phyloP scores from a whole-genome alignment of 2,113 vertebrate genomes.

The Apeltes quadracus region DNA sequence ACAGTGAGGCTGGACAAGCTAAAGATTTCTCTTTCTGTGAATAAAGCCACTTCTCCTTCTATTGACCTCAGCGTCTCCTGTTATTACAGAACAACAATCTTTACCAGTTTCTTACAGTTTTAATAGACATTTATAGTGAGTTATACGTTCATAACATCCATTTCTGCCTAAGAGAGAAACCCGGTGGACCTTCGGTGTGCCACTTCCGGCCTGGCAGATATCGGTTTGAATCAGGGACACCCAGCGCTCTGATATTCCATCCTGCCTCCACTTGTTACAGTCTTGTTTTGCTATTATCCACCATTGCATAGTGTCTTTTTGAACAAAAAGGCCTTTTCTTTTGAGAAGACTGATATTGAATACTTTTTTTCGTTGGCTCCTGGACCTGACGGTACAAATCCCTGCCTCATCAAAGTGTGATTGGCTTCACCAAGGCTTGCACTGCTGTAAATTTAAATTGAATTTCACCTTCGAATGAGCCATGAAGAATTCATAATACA shows the following conservation, averaged over 20 bases:
- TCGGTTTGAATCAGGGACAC: not conserved
- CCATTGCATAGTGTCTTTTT: not conserved
- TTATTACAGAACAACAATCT: not conserved
- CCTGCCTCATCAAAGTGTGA: constrained; percentile 16
- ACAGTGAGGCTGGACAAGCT: not conserved
- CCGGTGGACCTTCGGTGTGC: not conserved
- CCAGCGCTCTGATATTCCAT: not conserved
- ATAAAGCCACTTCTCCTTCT: not conserved
- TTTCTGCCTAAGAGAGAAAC: not conserved
- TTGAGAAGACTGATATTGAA: not conserved
- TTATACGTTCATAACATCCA: not conserved
- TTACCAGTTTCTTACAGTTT: not conserved
- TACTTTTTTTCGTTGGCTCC: not conserved
- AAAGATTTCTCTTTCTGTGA: constrained; percentile 10
- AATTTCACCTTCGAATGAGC: constrained; percentile 26
- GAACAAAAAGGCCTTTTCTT: not conserved
- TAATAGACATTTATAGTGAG: no score
- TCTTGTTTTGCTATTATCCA: not conserved
- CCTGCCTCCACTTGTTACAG: not conserved
- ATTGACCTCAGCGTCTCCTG: not conserved
- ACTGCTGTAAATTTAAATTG: constrained; percentile 18
- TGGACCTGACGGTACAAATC: constrained; percentile 12
- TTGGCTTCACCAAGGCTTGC: not conserved
- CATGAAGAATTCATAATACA: constrained; percentile 36
- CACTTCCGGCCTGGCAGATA: not conserved